phyloP scores from a whole-genome alignment of 30 jellyfish, hydroid and myxozoan genomes.

The Cassiopea andromeda region DNA sequence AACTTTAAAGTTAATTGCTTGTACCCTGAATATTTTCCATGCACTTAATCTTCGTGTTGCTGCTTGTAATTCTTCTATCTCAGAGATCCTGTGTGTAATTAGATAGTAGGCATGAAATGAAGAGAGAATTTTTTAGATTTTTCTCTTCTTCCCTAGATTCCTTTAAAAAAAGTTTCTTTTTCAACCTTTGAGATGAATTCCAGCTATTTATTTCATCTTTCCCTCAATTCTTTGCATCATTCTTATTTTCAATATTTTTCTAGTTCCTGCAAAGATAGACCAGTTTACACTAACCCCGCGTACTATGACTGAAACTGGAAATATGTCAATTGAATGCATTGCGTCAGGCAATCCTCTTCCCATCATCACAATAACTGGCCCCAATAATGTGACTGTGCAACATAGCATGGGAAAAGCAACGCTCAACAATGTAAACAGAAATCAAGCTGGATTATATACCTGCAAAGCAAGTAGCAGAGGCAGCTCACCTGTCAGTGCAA shows the following conservation, averaged over 20 bases:
- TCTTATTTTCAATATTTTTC: background rate
- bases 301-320: constrained; percentile 11
- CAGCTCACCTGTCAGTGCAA: constrained; percentile 38
- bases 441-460: constrained; percentile 26
- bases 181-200: background rate
- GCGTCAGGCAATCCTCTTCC: constrained; percentile 43
- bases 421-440: constrained; percentile 10
- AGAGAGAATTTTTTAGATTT: too few relatives aligned
- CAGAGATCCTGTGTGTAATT: too few relatives aligned
- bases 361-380: background rate
- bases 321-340: constrained; percentile 16
- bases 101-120: too few relatives aligned
- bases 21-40: too few relatives aligned
- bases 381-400: background rate
- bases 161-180: too few relatives aligned
- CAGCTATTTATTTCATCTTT: background rate
- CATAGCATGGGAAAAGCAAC: constrained; percentile 19
- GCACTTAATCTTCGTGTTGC: too few relatives aligned
- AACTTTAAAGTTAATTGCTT: too few relatives aligned
- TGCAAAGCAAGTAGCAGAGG: constrained; percentile 48
- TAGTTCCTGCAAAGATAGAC: background rate
- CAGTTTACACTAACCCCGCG: background rate
- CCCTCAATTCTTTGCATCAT: background rate
- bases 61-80: too few relatives aligned
- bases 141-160: too few relatives aligned